Evolutionary conservation across 2,113 vertebrate genomes (phyloP), one percentile per base, ranked within the genome.

Genomic region (Carassius auratus): DNA sequence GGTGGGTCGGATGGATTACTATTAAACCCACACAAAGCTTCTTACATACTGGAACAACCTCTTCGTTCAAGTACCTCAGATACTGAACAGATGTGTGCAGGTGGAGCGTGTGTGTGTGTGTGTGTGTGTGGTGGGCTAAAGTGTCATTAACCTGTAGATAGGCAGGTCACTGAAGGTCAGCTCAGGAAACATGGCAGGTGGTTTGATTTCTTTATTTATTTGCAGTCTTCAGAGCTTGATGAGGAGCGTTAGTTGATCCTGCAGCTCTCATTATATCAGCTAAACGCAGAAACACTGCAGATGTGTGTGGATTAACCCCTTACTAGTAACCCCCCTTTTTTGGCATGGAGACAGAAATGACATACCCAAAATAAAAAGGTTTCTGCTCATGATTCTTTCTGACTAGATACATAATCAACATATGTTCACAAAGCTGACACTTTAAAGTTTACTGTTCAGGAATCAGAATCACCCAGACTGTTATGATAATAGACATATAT

Each of bases 21-120:
- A 92, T 93, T 93, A 93, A 92, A 94, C 89, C 92, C 88, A 87
- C 75, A 88, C 86, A 94, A 95, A 94, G 91, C 93, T 92, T 94
- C 94, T 94, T 95, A 95, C 89, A 91, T 55, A 84, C 73, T 83
- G 91, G 89, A 61, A 62, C 75, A 89, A 89, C 87, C 86, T 74
- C 76, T 55, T 73, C 79, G 80, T 84, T 81, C 90, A 91, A 91
- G 90, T 85, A 90, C 91, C 90, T 91, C 84, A 92, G 91, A 91
- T 68, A 21, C 15, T 78, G 81, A 92, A 92, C 94, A 94, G 91
- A 92, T 92, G 92, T 86, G 91, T 83, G 91, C 94, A 95, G 95
- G 94, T 94, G 94, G 90, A 88, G 89, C 89, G 86, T 90, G 91
- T 30, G 82, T 84, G 68, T 74, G 81, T 74, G 68, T 75, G 68